These are phyloP conservation scores for Prenolepis imparis DNA, from an alignment of 2,888 invertebrate species.

Conservation along the genomic window DNA sequence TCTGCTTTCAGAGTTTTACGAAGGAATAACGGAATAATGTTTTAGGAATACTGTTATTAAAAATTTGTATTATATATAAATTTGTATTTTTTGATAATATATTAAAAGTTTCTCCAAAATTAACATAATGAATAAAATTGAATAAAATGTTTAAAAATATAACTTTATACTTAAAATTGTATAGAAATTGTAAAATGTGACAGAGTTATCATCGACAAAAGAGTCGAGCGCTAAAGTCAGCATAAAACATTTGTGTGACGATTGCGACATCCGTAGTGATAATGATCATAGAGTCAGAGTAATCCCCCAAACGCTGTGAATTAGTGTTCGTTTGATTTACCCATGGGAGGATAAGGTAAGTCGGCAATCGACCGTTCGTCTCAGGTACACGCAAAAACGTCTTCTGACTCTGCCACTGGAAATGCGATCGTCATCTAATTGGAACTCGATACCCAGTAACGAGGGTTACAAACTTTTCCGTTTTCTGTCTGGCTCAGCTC, in stretches of 20 bases:
- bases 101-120: neutral
- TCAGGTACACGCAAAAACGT: conserved; percentile 78
- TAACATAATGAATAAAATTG: neutral
- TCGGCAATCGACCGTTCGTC: conserved; percentile 72
- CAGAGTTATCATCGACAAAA: neutral
- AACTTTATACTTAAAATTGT: neutral
- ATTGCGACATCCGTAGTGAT: conserved; percentile 59
- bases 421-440: conserved; percentile 85
- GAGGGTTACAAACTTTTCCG: conserved; percentile 84
- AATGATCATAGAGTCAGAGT: conserved; percentile 77
- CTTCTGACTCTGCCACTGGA: conserved; percentile 74
- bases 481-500: conserved; percentile 75
- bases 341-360: conserved; percentile 76
- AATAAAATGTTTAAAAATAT: neutral
- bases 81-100: neutral
- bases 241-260: conserved; percentile 54
- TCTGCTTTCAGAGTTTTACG: neutral
- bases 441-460: conserved; percentile 85
- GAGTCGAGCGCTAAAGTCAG: conserved; percentile 25
- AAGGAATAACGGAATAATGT: neutral
- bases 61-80: neutral
- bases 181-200: neutral
- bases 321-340: conserved; percentile 83
- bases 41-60: neutral
- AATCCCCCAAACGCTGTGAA: conserved; percentile 82